These are phyloP conservation scores for Holothuria leucospilota DNA, from an alignment of 53 echinoderm and acorn worm genomes.

Conservation along the genomic window DNA sequence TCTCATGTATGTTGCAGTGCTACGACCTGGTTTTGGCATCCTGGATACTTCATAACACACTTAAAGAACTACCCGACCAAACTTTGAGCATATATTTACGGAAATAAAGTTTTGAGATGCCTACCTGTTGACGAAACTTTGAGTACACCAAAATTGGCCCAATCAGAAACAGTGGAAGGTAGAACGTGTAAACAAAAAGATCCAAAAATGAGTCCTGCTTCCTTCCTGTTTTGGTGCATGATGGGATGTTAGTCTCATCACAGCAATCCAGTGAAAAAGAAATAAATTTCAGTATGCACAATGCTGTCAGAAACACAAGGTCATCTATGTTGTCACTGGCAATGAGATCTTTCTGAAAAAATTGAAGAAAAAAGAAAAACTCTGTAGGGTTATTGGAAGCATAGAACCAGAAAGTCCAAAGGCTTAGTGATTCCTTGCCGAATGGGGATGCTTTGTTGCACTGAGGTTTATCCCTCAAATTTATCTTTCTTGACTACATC, in stretches of 20 bases:
- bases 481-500: too few relatives aligned
- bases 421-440: too few relatives aligned
- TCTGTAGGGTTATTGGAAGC: too few relatives aligned
- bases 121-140: constrained; percentile 69
- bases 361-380: not conserved
- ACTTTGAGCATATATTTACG: too few relatives aligned
- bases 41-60: too few relatives aligned
- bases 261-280: constrained; percentile 86
- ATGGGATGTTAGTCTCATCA: constrained; percentile 29
- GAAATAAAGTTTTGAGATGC: not conserved
- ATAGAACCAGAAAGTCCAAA: too few relatives aligned
- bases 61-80: too few relatives aligned
- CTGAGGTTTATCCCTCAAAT: too few relatives aligned
- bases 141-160: constrained; percentile 74
- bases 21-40: too few relatives aligned
- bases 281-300: constrained; percentile 72
- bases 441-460: too few relatives aligned
- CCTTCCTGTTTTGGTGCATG: constrained; percentile 46
- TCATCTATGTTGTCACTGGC: constrained; percentile 66
- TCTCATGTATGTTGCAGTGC: too few relatives aligned
- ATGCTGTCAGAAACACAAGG: constrained; percentile 67
- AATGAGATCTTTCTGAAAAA: constrained; percentile 38
- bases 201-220: constrained; percentile 74
- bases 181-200: constrained; percentile 80
- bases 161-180: constrained; percentile 75